Percentiles rank a stretch among this genome's conserved stretches.
phyloP scores from a whole-genome alignment of 2,113 vertebrate species.

The Pangasianodon gigas region DNA sequence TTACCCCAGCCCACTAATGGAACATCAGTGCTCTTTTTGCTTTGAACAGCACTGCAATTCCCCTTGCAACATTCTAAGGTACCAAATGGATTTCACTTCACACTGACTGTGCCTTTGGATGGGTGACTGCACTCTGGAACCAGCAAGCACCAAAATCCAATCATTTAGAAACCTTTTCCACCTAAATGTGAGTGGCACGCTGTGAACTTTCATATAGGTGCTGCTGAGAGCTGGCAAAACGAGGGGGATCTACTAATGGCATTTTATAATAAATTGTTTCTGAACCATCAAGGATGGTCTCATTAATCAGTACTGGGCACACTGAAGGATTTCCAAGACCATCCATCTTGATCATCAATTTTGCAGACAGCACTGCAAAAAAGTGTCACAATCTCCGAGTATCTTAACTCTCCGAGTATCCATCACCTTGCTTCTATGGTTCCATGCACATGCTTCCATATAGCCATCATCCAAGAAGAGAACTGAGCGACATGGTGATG shows the following conservation, averaged over 20 bases:
- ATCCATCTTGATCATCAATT: background rate
- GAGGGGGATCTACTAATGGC: background rate
- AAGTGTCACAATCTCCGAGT: background rate
- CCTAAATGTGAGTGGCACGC: background rate
- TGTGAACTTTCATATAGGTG: background rate
- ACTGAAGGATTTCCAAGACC: background rate
- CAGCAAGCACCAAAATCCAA: background rate
- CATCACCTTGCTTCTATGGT: background rate
- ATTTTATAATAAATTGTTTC: background rate
- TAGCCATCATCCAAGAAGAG: background rate
- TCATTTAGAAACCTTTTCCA: background rate
- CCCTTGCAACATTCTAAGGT: background rate
- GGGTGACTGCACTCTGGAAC: background rate
- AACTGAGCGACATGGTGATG: background rate
- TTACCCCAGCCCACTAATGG: background rate
- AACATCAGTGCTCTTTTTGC: background rate
- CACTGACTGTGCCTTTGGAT: background rate
- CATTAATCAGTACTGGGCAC: background rate
- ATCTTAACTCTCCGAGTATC: background rate
- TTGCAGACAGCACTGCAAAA: background rate
- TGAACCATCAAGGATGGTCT: background rate
- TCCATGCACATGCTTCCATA: background rate
- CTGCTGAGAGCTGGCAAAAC: background rate
- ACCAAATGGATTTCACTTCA: background rate
- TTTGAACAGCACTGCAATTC: background rate